Evolutionary conservation across 1,140 invertebrate species (phyloP), one percentile per base, ranked within the genome.

Genomic region (Zaprionus davidi): DNA sequence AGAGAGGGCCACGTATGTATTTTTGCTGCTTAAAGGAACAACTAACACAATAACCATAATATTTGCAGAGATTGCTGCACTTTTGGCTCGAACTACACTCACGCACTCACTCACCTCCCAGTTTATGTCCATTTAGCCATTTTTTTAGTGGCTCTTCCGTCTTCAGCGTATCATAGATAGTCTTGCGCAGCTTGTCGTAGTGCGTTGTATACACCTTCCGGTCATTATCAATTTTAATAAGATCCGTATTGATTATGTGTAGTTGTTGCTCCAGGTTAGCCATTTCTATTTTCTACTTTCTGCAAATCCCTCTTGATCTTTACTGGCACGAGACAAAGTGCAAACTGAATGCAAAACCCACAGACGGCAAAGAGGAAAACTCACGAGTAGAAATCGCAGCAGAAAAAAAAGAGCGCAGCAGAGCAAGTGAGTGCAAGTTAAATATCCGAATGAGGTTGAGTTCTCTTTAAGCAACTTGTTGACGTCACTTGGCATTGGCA

Each of bases 81-180:
- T 34, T 49, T 44, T 15, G 2, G 3, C 20, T 44, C 9, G 20
- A 6, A 11, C 49, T 36, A 20, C 7, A 20, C 1, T 17, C 36
- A 41, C 34, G 7, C 34, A 2, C 5, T 12, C 31, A 70, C 76
- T n/a, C 80, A 87, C 83, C 84, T 28, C 65, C 55, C 7, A 67
- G 44, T 36, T 66, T 79, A 41, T 56, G 64, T 56, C 82, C 82
- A 11, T 68, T 81, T 12, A 78, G 13, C 44, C 84, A 31, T 24
- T 71, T 74, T 1, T 55, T 55, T 15, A 85, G 38, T 15, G 65
- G 53, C 41, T 28, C n/a, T n/a, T 55, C 44, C 2, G 7, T 5
- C 24, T 59, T 78, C 15, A 60, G 69, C 0, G 20, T 44, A 12
- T 34, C 24, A 66, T 85, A 84, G 17, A 84, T 17, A 24, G 15